phyloP scores from a whole-genome alignment of 2,113 vertebrate species.

The Pterocles gutturalis region DNA sequence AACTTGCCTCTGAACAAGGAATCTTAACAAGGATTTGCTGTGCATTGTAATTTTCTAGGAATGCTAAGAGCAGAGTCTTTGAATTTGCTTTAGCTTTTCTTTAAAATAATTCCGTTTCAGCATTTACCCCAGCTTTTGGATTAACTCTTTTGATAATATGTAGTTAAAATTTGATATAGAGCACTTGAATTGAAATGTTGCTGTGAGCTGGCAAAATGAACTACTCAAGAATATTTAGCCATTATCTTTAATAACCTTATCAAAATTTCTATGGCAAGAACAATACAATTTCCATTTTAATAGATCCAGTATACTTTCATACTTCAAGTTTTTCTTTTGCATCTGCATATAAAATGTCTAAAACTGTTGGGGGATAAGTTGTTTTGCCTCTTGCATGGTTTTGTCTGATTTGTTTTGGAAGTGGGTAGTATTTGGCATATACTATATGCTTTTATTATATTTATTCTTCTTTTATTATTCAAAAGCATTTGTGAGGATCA shows the following conservation, averaged over 20 bases:
- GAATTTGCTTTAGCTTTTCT: neutral
- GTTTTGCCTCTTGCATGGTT: neutral
- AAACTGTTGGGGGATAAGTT: neutral
- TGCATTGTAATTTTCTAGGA: neutral
- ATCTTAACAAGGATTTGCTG: neutral
- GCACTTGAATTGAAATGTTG: neutral
- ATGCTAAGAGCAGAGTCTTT: neutral
- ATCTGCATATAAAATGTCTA: neutral
- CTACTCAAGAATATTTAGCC: neutral
- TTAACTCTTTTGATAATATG: neutral
- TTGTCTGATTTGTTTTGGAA: neutral
- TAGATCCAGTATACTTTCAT: neutral
- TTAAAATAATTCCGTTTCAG: neutral
- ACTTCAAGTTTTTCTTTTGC: neutral
- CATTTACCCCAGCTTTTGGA: neutral
- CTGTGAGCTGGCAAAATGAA: neutral
- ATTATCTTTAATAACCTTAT: constrained; percentile 1
- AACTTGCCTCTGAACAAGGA: neutral
- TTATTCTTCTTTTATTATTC: neutral
- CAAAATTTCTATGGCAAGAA: neutral
- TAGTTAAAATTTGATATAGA: neutral
- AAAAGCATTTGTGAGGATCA: neutral
- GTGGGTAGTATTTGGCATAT: neutral
- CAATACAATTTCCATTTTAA: neutral
- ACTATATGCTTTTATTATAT: neutral